These are phyloP conservation scores for Gallinago media DNA, from an alignment of 2,113 vertebrate genomes.

Conservation along the genomic window DNA sequence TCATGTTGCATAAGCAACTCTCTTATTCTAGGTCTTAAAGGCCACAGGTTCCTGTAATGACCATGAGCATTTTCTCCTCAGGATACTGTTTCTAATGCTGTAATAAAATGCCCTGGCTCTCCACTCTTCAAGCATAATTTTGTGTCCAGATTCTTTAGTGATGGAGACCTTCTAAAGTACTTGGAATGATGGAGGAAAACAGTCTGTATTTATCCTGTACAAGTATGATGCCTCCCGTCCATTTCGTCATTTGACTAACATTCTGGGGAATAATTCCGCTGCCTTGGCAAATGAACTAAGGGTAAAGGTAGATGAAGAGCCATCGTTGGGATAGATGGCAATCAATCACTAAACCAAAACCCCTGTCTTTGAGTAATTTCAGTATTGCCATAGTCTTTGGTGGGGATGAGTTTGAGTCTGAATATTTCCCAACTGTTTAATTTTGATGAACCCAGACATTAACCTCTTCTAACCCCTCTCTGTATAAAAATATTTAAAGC, in stretches of 20 bases:
- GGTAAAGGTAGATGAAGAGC: background rate
- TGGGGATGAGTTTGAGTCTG: background rate
- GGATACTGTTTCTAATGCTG: background rate
- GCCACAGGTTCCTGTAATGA: background rate
- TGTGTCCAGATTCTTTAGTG: background rate
- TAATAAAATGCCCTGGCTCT: background rate
- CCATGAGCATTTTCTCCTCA: background rate
- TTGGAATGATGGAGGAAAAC: background rate
- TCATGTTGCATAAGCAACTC: background rate
- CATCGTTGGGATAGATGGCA: accelerated
- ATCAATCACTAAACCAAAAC: background rate
- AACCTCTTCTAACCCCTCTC: background rate
- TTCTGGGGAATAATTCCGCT: background rate
- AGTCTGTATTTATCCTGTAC: background rate
- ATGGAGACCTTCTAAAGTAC: background rate
- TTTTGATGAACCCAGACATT: background rate
- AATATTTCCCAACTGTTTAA: background rate
- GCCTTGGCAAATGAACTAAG: background rate
- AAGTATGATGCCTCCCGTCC: background rate
- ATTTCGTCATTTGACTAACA: background rate
- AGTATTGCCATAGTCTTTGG: background rate
- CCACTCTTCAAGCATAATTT: background rate
- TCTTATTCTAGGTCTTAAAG: background rate
- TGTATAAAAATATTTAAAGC: background rate
- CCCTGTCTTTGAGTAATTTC: background rate